Base-by-base conservation (phyloP, 1,140 invertebrate genomes). In the Centruroides vittatus region DNA sequence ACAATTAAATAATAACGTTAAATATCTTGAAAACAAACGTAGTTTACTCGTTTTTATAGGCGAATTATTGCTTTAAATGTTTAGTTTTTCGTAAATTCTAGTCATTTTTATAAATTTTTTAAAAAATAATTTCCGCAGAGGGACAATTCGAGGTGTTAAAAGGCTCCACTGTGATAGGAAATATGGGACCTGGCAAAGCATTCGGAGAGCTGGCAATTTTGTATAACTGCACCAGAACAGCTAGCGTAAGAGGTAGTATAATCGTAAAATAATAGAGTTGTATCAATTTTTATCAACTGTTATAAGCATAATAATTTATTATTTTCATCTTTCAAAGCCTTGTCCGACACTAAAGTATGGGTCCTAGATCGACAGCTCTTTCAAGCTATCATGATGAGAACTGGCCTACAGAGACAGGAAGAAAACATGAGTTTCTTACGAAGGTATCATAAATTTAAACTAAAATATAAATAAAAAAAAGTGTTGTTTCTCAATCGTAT, bases 321-420 rank as follows among this genome's bases (percentile, higher is more conserved):
- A 68, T 66, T 41, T 61, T 73, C 73, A 34, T 23, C 57, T 35
- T 47, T 66, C 65, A 54, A 72, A 78, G 96, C 96, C 8, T 85
- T 93, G 6, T 91, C 84, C 1, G 87, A 93, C 71, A 97, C 94
- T 72, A 86, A 92, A 73, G 77, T 99, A 70, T 99, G 94, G 94
- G 94, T 94, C 55, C 93, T 99, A 72, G 94, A 99, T 73, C 81
- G 96, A 67, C 90, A 93, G 81, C 93, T 89, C 72, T 99, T 99
- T 84, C 96, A 99, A 78, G 96, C 93, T 51, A 98, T 99, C 69
- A 99, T 98, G 91, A 98, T 99, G 95, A 83, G 92, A 61, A 94
- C 94, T 59, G 94, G 94, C 50, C 82, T 98, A 57, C 89, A 95
- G 67, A 79, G 90, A 65, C 94, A 98, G 75, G 87, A 93, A 34